These are phyloP conservation scores for Polypterus bichir DNA, from an alignment of 2,113 vertebrate genomes.

Conservation along the genomic window DNA sequence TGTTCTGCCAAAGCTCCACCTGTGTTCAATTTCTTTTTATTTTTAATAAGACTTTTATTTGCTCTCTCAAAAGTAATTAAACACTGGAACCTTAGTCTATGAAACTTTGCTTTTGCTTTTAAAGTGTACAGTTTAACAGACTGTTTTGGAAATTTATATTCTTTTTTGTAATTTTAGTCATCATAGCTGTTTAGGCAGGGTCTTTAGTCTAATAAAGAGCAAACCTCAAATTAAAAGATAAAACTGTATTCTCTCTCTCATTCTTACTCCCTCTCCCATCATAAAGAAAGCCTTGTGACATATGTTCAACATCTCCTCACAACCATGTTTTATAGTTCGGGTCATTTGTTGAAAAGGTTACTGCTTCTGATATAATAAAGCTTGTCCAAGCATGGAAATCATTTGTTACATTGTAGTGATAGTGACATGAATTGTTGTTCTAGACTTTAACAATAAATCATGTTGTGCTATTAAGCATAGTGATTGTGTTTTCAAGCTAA, in stretches of 20 bases:
- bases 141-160: slow-evolving; percentile 35
- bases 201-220: slow-evolving; percentile 8
- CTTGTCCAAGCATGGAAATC: slow-evolving; percentile 71
- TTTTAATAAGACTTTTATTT: slow-evolving; percentile 39
- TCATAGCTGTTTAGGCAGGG: slow-evolving; percentile 28
- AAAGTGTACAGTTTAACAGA: background rate
- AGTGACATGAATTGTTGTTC: slow-evolving; percentile 56
- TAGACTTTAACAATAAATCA: slow-evolving; percentile 52
- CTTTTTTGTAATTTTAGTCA: slow-evolving; percentile 21
- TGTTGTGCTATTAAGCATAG: slow-evolving; percentile 37
- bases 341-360: slow-evolving; percentile 91
- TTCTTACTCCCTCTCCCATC: slow-evolving; percentile 16
- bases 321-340: slow-evolving; percentile 64
- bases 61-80: slow-evolving; percentile 45
- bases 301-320: slow-evolving; percentile 65
- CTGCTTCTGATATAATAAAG: slow-evolving; percentile 79
- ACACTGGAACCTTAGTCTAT: background rate
- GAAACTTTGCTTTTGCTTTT: background rate
- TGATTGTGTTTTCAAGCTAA: slow-evolving; percentile 21
- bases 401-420: slow-evolving; percentile 64
- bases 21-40: slow-evolving; percentile 22
- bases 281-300: slow-evolving; percentile 54
- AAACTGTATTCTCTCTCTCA: slow-evolving; percentile 4
- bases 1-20: background rate
- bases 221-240: background rate